Evolutionary conservation across 2,888 invertebrate species (phyloP).

Genomic region (Enchytraeus crypticus): DNA sequence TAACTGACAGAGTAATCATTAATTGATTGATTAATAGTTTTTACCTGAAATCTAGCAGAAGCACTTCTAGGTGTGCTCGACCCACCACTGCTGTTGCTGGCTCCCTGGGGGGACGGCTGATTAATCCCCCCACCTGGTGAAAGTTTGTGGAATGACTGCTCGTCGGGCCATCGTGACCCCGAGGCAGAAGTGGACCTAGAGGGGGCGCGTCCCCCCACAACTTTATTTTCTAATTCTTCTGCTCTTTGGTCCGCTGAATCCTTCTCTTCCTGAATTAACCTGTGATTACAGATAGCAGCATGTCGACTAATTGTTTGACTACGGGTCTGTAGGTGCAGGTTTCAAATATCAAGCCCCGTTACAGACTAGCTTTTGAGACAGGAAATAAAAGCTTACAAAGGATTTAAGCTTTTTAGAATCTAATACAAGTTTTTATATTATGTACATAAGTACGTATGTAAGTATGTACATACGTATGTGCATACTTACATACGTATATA

Average conservation of each 20-base stretch:
- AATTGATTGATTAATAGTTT: background rate
- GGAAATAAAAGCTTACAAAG: too few relatives aligned
- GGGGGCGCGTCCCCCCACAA: constrained; percentile 53
- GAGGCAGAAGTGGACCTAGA: too few relatives aligned
- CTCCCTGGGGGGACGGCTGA: background rate
- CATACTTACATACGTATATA: background rate
- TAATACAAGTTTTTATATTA: background rate
- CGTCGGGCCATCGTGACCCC: constrained; percentile 69
- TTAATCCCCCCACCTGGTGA: too few relatives aligned
- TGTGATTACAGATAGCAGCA: too few relatives aligned
- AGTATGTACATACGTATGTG: background rate
- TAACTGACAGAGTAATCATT: background rate
- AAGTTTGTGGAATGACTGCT: constrained; percentile 54
- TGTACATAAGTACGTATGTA: background rate
- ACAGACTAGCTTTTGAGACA: too few relatives aligned
- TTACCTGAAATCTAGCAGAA: background rate
- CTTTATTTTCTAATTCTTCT: constrained; percentile 90
- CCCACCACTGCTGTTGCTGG: background rate
- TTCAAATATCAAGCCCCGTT: background rate
- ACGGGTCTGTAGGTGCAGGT: too few relatives aligned
- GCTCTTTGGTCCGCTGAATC: constrained; percentile 76
- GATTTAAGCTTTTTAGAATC: background rate
- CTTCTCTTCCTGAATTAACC: constrained; percentile 79
- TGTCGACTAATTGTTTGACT: too few relatives aligned
- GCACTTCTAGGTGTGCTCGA: background rate